Evolutionary conservation across 92 coral and sea anemone genomes (phyloP).

Genomic region (Ricordea florida): DNA sequence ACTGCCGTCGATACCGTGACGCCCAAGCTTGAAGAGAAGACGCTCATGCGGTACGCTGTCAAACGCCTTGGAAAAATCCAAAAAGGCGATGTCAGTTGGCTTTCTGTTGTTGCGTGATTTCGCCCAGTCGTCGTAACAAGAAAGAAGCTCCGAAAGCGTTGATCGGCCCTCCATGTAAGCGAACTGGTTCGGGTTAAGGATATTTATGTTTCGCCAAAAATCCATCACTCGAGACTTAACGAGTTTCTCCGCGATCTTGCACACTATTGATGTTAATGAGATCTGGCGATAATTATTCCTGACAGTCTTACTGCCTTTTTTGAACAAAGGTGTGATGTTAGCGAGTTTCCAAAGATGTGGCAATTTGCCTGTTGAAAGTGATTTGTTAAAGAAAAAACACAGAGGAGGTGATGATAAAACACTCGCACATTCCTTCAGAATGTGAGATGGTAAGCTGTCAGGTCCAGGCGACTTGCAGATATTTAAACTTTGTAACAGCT

Average conservation of each 20-base stretch:
- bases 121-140: conserved; percentile 35
- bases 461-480: conserved; percentile 59
- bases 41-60: conserved; percentile 45
- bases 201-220: conserved; percentile 19
- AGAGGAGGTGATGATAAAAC: conserved; percentile 43
- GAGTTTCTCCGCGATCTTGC: conserved; percentile 52
- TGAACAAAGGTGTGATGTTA: conserved; percentile 56
- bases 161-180: conserved; percentile 34
- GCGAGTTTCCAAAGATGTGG: conserved; percentile 47
- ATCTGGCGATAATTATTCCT: conserved; percentile 63
- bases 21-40: conserved; percentile 14
- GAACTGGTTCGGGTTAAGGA: conserved; percentile 35
- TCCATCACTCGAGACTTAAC: conserved; percentile 12
- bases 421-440: conserved; percentile 43
- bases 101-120: conserved; percentile 14
- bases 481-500: conserved; percentile 33
- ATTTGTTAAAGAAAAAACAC: conserved; percentile 30
- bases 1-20: conserved; percentile 28
- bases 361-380: conserved; percentile 40
- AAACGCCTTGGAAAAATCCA: conserved; percentile 52
- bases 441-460: conserved; percentile 33
- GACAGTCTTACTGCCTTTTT: conserved; percentile 48
- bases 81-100: conserved; percentile 29
- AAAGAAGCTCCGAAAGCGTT: conserved; percentile 33
- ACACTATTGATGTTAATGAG: conserved; percentile 52